Conservation (phyloP, 2,113 vertebrate genomes). For the Eidolon helvum region DNA sequence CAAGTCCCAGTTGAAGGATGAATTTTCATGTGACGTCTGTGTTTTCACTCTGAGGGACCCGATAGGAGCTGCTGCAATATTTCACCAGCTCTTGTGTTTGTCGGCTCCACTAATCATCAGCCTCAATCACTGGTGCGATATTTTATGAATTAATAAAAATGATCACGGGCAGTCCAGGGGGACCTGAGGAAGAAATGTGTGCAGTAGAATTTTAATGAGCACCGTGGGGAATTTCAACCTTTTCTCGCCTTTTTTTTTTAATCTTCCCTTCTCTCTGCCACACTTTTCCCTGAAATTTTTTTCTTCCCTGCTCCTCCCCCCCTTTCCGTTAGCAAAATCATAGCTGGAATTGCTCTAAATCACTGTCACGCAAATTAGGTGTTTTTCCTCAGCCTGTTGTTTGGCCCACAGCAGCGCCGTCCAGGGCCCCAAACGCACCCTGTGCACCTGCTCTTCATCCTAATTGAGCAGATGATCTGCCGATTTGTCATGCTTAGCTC, state of each 20-base stretch:
- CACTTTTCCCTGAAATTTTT: not conserved
- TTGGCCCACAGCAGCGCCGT: conserved; percentile 73
- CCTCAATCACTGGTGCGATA: conserved; percentile 81
- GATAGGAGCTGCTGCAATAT: conserved; percentile 78
- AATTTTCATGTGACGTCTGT: conserved; percentile 82
- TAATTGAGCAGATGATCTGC: conserved; percentile 86
- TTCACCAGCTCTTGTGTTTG: conserved; percentile 86
- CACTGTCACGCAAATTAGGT: conserved; percentile 85
- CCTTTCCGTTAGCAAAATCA: not conserved
- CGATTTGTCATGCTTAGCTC: conserved; percentile 89
- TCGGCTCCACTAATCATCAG: conserved; percentile 82
- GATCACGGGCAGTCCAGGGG: conserved; percentile 81
- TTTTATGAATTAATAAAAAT: conserved; percentile 90
- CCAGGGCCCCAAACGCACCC: conserved; percentile 70
- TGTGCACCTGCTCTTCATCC: conserved; percentile 83
- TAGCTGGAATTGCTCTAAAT: conserved; percentile 77
- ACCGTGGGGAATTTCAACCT: conserved; percentile 84
- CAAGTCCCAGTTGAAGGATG: conserved; percentile 61
- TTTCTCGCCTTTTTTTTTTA: conserved; percentile 33
- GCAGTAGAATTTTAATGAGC: conserved; percentile 87
- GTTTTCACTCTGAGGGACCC: not conserved
- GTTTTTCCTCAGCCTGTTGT: conserved; percentile 84
- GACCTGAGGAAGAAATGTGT: conserved; percentile 70
- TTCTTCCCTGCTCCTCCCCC: not conserved
- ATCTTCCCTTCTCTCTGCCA: conserved; percentile 20